Evolutionary conservation across 2,113 vertebrate species (phyloP).

Genomic region (Scalopus aquaticus): DNA sequence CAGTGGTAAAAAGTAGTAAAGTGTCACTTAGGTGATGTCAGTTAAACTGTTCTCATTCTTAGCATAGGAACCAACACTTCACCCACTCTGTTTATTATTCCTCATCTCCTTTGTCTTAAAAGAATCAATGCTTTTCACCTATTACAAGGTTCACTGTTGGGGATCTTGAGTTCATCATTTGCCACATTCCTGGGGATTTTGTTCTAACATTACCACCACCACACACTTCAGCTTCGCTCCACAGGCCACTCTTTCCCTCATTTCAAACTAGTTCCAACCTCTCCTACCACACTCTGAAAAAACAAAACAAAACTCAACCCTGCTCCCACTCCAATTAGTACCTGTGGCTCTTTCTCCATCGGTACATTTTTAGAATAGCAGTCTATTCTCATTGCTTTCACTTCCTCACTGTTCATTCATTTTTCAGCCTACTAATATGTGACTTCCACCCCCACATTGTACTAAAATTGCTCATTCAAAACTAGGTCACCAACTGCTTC

Average conservation of each 20-base stretch:
- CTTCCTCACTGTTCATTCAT: slow-evolving; percentile 61
- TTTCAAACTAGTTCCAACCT: not conserved
- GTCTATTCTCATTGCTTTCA: slow-evolving; percentile 5
- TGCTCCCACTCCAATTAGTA: not conserved
- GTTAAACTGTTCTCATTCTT: not conserved
- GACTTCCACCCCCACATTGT: slow-evolving; percentile 47
- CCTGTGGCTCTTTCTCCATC: not conserved
- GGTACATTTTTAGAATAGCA: slow-evolving; percentile 29
- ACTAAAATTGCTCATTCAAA: slow-evolving; percentile 68
- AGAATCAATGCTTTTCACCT: not conserved
- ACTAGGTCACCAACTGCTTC: slow-evolving; percentile 70
- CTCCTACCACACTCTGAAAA: not conserved
- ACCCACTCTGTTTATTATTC: not conserved
- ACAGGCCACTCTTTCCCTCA: not conserved
- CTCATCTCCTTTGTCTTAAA: not conserved
- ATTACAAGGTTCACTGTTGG: not conserved
- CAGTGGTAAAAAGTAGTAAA: not conserved
- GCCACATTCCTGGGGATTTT: not conserved
- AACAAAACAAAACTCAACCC: not conserved
- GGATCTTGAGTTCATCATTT: not conserved
- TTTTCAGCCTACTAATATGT: slow-evolving; percentile 52
- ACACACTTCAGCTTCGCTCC: not conserved
- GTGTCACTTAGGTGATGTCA: not conserved
- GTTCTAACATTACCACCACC: not conserved
- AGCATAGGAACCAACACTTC: not conserved